Conservation (phyloP, 2,113 vertebrate species). For the Mohoua ochrocephala region DNA sequence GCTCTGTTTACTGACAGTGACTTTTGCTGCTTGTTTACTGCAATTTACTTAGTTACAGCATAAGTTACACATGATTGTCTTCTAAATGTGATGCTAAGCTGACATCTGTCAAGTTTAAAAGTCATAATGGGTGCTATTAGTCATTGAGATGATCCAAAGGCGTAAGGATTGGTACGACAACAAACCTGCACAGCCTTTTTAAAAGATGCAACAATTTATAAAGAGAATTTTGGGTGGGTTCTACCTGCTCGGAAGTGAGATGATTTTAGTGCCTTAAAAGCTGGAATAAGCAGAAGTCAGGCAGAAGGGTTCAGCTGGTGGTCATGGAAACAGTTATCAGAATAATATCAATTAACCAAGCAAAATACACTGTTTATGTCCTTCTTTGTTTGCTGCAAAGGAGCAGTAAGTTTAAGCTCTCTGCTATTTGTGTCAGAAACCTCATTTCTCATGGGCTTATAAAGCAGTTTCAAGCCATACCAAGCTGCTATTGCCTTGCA, state of each 20-base stretch:
- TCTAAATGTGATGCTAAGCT: background rate
- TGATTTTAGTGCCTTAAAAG: background rate
- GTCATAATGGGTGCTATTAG: constrained; percentile 35
- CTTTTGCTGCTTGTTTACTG: constrained; percentile 60
- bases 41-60: constrained; percentile 41
- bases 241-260: background rate
- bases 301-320: background rate
- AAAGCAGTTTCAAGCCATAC: background rate
- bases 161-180: background rate
- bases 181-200: background rate
- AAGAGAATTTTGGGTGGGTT: background rate
- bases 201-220: background rate
- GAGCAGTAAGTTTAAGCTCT: background rate
- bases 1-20: constrained; percentile 38
- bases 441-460: background rate
- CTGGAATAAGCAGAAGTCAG: background rate
- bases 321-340: background rate
- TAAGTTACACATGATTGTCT: constrained; percentile 53
- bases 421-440: background rate
- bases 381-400: background rate
- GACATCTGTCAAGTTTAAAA: constrained; percentile 55
- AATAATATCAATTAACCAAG: constrained; percentile 1
- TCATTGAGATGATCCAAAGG: constrained; percentile 16
- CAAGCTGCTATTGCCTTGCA: background rate
- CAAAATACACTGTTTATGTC: background rate